Evolutionary conservation across 2,113 vertebrate genomes (phyloP).

Genomic region (Diglossa brunneiventris): DNA sequence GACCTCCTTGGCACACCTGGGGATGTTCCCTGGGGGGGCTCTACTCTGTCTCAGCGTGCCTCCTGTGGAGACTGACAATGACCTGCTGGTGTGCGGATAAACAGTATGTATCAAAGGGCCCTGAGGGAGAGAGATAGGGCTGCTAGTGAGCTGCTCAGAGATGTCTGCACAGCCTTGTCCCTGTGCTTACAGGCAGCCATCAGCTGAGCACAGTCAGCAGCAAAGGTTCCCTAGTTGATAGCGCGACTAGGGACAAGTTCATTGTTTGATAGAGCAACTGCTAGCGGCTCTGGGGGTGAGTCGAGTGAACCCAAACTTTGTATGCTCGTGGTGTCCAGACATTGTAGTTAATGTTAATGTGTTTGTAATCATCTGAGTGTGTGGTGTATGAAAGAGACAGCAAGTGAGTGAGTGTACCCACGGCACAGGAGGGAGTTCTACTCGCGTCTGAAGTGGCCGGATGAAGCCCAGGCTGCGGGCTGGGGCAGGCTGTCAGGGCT

Average conservation of each 20-base stretch:
- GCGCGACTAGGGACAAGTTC: neutral
- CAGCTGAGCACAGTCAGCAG: neutral
- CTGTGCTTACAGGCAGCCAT: neutral
- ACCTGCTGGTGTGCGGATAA: too few relatives aligned
- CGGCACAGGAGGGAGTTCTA: neutral
- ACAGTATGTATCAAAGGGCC: too few relatives aligned
- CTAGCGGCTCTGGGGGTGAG: neutral
- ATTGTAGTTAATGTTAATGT: neutral
- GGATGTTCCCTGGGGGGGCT: too few relatives aligned
- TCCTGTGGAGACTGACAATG: too few relatives aligned
- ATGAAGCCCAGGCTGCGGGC: neutral
- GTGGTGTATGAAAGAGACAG: neutral
- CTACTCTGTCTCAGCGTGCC: too few relatives aligned
- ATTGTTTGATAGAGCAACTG: neutral
- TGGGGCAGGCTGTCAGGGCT: neutral
- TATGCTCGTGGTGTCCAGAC: neutral
- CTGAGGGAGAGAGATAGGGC: neutral
- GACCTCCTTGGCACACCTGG: too few relatives aligned
- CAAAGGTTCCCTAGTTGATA: neutral
- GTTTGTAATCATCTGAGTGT: neutral
- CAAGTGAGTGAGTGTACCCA: neutral
- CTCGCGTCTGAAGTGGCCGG: accelerated
- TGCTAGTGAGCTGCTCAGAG: neutral
- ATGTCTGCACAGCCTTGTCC: neutral
- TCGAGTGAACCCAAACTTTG: neutral